Evolutionary conservation across 1,140 invertebrate genomes (phyloP), one percentile per base, ranked within the genome.

Genomic region (Monochamus saltuarius): DNA sequence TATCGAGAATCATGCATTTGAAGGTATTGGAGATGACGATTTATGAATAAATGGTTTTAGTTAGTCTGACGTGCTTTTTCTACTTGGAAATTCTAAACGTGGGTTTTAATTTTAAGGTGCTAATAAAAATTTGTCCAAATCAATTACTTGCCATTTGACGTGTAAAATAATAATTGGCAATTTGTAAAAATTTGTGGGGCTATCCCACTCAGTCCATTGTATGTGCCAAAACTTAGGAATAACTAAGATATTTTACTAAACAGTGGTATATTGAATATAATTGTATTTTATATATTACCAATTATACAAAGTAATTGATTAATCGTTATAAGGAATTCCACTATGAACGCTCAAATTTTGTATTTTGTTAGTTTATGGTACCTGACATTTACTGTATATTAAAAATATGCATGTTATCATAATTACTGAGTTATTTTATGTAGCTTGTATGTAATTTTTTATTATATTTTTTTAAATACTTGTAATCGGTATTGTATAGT

Each of bases 11-110:
- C 89, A 91, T 78, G 92, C 91, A 38, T 95, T 95, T 78, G 89
- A 91, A 76, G 90, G 89, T 35, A 95, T 95, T 65, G 91, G 91
- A 7, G 92, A 95, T 75, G 92, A 95, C 68, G 92, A 95, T 80
- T 82, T 95, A 63, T 94, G 78, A 84, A 57, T 29, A 57, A 29
- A 29, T 29, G 22, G 22, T 29, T 45, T 46, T 10, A 11, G 11
- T n/a, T 47, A 19, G 16, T 42, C 19, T 37, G 10, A 54, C 39
- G 16, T 60, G 58, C 53, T 61, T 42, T 45, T 35, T 51, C 13
- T 51, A 36, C 36, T 35, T 17, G 34, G 36, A 22, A 16, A 35
- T 51, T 22, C 17, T 37, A 35, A 61, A 56, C 37, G 53, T 56
- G 50, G 53, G 40, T 56, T 61, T 56, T 13, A 29, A 54, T 61